Percentiles rank a stretch among this genome's conserved stretches.
Evolutionary conservation across 2,888 invertebrate species (phyloP).

Genomic region (Thelaira solivaga): DNA sequence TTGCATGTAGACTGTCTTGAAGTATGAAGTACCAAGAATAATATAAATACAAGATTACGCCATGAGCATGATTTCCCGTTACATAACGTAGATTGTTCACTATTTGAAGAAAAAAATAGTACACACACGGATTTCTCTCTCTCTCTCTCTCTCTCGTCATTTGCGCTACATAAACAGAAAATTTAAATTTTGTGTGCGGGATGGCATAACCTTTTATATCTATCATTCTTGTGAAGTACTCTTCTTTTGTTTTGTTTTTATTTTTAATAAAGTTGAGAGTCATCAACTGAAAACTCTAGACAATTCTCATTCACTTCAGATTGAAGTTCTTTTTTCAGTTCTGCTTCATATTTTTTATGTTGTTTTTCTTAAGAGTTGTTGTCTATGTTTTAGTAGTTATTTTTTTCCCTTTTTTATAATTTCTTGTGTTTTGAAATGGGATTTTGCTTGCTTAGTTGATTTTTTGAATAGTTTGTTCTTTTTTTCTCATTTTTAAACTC

Average conservation of each 20-base stretch:
- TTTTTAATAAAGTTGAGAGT: slow-evolving; percentile 32
- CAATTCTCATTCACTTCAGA: slow-evolving; percentile 33
- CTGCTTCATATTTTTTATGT: neutral
- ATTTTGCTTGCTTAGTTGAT: slow-evolving; percentile 47
- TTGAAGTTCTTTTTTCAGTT: slow-evolving; percentile 2
- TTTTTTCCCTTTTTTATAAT: neutral
- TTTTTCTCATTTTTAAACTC: neutral
- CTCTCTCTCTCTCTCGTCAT: too few species aligned
- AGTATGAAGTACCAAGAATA: too few species aligned
- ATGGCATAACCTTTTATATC: too few species aligned
- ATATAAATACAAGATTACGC: too few species aligned
- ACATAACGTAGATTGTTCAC: too few species aligned
- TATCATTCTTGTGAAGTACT: too few species aligned
- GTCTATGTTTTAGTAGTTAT: slow-evolving; percentile 25
- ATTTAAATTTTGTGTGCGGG: too few species aligned
- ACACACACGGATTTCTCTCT: too few species aligned
- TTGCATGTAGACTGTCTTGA: slow-evolving; percentile 13
- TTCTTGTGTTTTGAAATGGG: slow-evolving; percentile 31
- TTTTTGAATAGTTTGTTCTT: slow-evolving; percentile 44
- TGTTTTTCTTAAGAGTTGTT: neutral
- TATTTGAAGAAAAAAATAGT: too few species aligned
- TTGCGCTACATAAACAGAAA: too few species aligned
- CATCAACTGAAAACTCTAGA: slow-evolving; percentile 47
- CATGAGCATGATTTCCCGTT: too few species aligned
- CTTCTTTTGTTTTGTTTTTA: slow-evolving; percentile 8